A percentile compares a stretch with the other conserved stretches of the same genome.
phyloP scores from a whole-genome alignment of 2,797 vertebrate species.

The Acrocephalus scirpaceus region DNA sequence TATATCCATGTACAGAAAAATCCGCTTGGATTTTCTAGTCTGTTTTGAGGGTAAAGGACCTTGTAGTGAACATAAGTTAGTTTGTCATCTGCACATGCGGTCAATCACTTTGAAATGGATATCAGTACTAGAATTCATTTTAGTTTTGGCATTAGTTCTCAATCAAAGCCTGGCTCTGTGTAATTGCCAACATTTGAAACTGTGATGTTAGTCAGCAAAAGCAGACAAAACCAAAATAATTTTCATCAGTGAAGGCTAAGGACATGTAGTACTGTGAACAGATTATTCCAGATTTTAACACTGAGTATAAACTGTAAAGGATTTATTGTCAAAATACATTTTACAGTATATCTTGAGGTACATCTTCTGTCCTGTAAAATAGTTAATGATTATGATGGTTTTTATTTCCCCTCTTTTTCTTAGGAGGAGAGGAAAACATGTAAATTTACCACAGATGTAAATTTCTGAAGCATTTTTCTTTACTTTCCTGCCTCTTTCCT shows the following conservation, averaged over 20 bases:
- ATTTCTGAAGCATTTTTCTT: background rate
- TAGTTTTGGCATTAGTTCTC: constrained; percentile 12
- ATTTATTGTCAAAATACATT: background rate
- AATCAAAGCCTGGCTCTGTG: background rate
- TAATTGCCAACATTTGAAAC: background rate
- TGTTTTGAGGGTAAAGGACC: background rate
- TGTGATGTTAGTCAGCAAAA: background rate
- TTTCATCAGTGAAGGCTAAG: background rate
- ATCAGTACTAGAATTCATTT: background rate
- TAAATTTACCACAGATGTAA: background rate
- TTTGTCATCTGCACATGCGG: background rate
- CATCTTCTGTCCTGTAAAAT: background rate
- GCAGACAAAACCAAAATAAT: constrained; percentile 9
- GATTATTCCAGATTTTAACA: background rate
- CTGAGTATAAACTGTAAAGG: background rate
- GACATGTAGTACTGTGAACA: background rate
- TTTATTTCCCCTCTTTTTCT: background rate
- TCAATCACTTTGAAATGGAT: background rate
- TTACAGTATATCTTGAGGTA: background rate
- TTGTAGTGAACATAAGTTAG: background rate
- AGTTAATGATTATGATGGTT: background rate
- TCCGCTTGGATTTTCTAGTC: background rate
- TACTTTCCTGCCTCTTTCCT: background rate
- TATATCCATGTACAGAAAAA: background rate
- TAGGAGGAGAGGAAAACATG: background rate